Evolutionary conservation across 2,888 invertebrate species (phyloP).

Genomic region (Cosmia pyralina): DNA sequence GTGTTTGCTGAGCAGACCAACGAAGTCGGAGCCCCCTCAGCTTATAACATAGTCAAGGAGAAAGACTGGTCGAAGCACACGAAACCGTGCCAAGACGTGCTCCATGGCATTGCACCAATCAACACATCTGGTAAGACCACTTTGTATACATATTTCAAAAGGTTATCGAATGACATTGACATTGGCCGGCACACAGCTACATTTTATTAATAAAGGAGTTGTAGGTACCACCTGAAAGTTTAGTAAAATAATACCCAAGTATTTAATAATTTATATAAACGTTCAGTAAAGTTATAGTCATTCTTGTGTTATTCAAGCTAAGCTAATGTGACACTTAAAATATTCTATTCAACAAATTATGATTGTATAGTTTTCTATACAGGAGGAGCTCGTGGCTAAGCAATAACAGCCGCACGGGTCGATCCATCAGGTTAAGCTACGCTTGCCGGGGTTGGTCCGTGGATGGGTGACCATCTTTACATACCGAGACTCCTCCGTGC

Average conservation of each 20-base stretch:
- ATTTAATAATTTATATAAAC: not conserved
- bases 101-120: conserved; percentile 87
- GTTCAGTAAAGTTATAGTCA: not conserved
- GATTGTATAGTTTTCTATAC: not conserved
- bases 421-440: too few relatives aligned
- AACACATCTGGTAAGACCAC: conserved; percentile 81
- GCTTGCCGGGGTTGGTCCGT: too few relatives aligned
- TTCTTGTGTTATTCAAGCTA: not conserved
- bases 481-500: too few relatives aligned
- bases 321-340: not conserved
- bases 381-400: too few relatives aligned
- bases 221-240: not conserved
- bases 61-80: conserved; percentile 92
- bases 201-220: not conserved
- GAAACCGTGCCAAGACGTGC: conserved; percentile 92
- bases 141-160: conserved; percentile 57
- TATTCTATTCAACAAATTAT: not conserved
- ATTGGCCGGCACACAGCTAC: conserved; percentile 44
- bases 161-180: conserved; percentile 64
- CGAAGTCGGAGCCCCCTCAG: conserved; percentile 72
- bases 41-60: conserved; percentile 77
- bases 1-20: conserved; percentile 72
- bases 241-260: not conserved
- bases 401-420: too few relatives aligned
- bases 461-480: too few relatives aligned